phyloP scores from a whole-genome alignment of 2,888 invertebrate genomes.

The Orthosia cruda region DNA sequence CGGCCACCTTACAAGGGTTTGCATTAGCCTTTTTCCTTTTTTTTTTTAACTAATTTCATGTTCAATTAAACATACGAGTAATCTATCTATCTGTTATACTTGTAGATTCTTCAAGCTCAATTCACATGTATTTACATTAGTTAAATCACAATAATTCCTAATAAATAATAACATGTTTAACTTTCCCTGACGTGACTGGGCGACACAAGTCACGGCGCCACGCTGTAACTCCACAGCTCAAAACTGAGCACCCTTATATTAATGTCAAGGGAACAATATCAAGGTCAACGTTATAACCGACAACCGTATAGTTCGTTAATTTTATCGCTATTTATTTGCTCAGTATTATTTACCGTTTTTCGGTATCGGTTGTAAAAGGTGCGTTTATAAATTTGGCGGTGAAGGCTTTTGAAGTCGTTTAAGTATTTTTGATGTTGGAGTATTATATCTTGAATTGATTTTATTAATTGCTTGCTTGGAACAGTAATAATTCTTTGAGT shows the following conservation, averaged over 20 bases:
- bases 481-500: not conserved
- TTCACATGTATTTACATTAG: not conserved
- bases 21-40: too few relatives aligned
- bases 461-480: not conserved
- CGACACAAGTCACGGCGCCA: constrained; percentile 66
- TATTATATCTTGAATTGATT: not conserved
- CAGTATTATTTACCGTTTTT: constrained; percentile 37
- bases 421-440: not conserved
- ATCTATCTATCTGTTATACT: too few relatives aligned
- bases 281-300: constrained; percentile 62
- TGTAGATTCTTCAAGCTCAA: too few relatives aligned
- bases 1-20: not conserved
- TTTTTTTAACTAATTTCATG: too few relatives aligned
- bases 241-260: constrained; percentile 62
- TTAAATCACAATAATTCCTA: constrained; percentile 17
- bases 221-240: constrained; percentile 62
- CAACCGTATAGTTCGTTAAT: constrained; percentile 57
- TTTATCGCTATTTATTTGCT: constrained; percentile 59
- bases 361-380: constrained; percentile 35
- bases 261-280: constrained; percentile 62
- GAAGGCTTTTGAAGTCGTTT: not conserved
- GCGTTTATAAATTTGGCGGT: not conserved
- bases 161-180: constrained; percentile 52
- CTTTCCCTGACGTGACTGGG: constrained; percentile 67
- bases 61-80: too few relatives aligned